These are phyloP conservation scores for Emydura subglobosa DNA, from an alignment of 2,113 vertebrate species.

Conservation along the genomic window DNA sequence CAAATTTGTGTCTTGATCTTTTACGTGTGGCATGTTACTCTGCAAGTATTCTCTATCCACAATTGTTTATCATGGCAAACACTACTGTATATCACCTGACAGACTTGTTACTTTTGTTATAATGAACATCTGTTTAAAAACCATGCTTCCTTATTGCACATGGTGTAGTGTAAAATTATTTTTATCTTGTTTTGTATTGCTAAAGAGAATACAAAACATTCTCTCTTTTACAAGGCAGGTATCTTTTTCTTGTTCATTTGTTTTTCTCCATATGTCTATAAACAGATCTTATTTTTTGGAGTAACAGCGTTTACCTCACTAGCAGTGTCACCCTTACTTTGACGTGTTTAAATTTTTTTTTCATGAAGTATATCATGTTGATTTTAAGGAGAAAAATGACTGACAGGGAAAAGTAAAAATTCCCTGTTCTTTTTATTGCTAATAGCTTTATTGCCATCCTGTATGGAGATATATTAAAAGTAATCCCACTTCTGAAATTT, in stretches of 20 bases:
- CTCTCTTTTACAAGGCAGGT: background rate
- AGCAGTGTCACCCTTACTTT: constrained; percentile 36
- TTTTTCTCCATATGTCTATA: constrained; percentile 43
- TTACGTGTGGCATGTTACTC: constrained; percentile 12
- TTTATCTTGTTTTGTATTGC: constrained; percentile 18
- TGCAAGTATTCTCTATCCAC: background rate
- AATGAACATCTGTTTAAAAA: constrained; percentile 8
- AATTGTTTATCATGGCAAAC: background rate
- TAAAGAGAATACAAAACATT: background rate
- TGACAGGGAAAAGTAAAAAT: constrained; percentile 28
- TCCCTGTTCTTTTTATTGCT: constrained; percentile 19
- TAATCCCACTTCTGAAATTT: background rate
- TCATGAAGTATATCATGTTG: constrained; percentile 6
- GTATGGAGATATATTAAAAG: background rate
- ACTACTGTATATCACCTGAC: background rate
- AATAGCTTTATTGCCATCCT: background rate
- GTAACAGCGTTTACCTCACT: background rate
- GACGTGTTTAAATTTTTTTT: constrained; percentile 46
- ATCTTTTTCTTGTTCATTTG: constrained; percentile 34
- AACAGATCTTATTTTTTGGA: background rate
- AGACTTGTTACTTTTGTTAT: constrained; percentile 14
- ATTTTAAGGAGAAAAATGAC: constrained; percentile 39
- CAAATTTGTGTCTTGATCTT: constrained; percentile 3
- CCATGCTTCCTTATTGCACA: background rate
- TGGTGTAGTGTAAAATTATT: background rate